phyloP scores from a whole-genome alignment of 2,113 vertebrate genomes.

The Polyodon spathula region DNA sequence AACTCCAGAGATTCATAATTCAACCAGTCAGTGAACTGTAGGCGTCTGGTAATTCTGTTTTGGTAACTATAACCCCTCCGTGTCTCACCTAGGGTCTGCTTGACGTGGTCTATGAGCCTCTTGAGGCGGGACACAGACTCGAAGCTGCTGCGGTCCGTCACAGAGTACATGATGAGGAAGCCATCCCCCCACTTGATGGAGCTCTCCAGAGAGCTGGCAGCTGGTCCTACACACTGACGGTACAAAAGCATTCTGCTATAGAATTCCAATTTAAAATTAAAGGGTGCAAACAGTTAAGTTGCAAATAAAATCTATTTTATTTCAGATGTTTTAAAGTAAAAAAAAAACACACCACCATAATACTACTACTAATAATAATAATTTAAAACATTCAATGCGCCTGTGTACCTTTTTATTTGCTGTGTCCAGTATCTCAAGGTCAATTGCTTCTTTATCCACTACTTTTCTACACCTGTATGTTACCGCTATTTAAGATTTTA shows the following conservation, averaged over 20 bases:
- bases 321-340: not conserved
- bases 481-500: slow-evolving; percentile 35
- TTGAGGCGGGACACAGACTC: slow-evolving; percentile 48
- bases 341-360: not conserved
- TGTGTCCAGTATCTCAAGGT: slow-evolving; percentile 55
- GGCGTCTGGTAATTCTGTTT: no score
- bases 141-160: slow-evolving; percentile 53
- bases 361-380: not conserved
- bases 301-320: no score
- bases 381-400: not conserved
- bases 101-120: slow-evolving; percentile 51
- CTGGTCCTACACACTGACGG: slow-evolving; percentile 25
- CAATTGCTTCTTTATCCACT: slow-evolving; percentile 51
- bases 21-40: no score
- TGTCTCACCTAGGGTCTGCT: slow-evolving; percentile 46
- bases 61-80: not conserved
- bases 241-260: not conserved
- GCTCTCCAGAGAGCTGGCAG: slow-evolving; percentile 36
- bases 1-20: no score
- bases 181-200: slow-evolving; percentile 58
- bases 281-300: not conserved
- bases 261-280: not conserved
- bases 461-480: slow-evolving; percentile 50
- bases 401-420: slow-evolving; percentile 32
- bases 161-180: slow-evolving; percentile 57